Percentiles rank a stretch among this genome's conserved stretches.
Conservation (phyloP, 2,113 vertebrate genomes). For the Ovibos moschatus region DNA sequence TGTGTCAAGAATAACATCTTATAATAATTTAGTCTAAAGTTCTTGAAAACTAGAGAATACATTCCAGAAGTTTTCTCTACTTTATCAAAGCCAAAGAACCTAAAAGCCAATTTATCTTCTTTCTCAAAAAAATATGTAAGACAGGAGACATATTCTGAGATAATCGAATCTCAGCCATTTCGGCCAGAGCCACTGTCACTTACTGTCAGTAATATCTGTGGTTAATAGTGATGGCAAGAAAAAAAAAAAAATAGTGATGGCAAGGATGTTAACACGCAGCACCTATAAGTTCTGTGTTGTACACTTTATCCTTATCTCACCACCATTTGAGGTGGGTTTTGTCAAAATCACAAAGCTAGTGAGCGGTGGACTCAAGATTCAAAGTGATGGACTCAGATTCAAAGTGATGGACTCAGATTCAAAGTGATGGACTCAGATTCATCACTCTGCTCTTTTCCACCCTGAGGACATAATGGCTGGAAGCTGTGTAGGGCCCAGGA, state of each 20-base stretch:
- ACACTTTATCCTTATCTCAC: neutral
- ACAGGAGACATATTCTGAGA: neutral
- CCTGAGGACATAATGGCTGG: neutral
- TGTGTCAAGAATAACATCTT: neutral
- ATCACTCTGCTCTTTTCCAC: neutral
- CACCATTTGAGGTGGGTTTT: neutral
- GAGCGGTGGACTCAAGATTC: neutral
- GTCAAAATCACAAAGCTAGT: neutral
- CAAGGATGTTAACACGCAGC: neutral
- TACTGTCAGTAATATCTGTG: neutral
- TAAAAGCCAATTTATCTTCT: neutral
- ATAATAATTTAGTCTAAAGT: neutral
- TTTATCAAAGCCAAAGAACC: neutral
- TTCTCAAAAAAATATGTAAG: neutral
- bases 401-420: neutral
- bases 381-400: neutral
- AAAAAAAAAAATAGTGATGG: neutral
- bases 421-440: neutral
- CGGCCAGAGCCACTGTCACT: neutral
- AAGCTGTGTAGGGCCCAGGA: neutral
- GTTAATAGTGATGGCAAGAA: neutral
- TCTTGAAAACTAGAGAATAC: neutral
- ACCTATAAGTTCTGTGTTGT: neutral
- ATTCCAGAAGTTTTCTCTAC: neutral
- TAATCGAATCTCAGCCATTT: neutral